Percentiles rank a stretch among this genome's conserved stretches.
Conservation (phyloP, 2,113 vertebrate species). For the Halcyon malimbica region DNA sequence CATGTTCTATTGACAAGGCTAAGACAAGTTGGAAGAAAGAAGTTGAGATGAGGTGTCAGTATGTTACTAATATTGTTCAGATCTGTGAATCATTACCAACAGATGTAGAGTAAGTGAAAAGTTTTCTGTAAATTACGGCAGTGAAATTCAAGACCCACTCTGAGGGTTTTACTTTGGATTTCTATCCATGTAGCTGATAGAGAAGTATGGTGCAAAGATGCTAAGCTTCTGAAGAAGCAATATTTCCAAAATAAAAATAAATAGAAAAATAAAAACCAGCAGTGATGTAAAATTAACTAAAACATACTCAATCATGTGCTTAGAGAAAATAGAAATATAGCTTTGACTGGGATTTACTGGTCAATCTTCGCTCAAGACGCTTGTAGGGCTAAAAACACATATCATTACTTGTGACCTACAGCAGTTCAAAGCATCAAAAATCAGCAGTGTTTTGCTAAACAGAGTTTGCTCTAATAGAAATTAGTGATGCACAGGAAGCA, state of each 20-base stretch:
- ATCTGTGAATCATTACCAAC: slow-evolving; percentile 53
- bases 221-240: neutral
- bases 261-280: neutral
- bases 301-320: neutral
- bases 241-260: neutral
- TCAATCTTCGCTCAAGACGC: neutral
- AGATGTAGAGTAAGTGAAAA: slow-evolving; percentile 33
- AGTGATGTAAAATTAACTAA: neutral
- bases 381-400: accelerated
- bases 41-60: slow-evolving; percentile 50
- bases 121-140: neutral
- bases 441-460: neutral
- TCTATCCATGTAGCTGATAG: neutral
- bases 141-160: neutral
- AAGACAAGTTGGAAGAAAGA: slow-evolving; percentile 45
- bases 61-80: slow-evolving; percentile 53
- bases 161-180: neutral
- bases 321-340: neutral
- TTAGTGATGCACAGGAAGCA: neutral
- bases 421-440: neutral
- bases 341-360: neutral
- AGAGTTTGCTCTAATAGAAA: neutral
- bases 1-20: slow-evolving; percentile 50
- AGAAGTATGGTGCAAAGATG: neutral
- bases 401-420: neutral